A percentile compares a stretch with the other conserved stretches of the same genome.
phyloP scores from a whole-genome alignment of 2,113 vertebrate species.

The Proterorhinus semilunaris region DNA sequence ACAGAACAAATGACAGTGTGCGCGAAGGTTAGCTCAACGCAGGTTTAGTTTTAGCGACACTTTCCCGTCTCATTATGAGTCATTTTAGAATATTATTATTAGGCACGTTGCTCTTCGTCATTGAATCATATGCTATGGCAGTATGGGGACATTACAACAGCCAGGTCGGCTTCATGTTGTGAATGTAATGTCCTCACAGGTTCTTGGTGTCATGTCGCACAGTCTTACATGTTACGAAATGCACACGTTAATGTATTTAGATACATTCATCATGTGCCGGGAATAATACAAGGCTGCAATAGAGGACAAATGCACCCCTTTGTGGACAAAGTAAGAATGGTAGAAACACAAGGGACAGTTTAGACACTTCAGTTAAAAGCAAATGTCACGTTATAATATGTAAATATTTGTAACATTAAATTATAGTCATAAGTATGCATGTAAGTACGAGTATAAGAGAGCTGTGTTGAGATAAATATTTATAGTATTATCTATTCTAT shows the following conservation, averaged over 20 bases:
- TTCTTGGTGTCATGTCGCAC: constrained; percentile 2
- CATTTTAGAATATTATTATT: constrained; percentile 5
- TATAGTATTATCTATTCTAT: too few species aligned
- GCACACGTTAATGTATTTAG: not conserved
- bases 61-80: not conserved
- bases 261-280: not conserved
- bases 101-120: not conserved
- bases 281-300: constrained; percentile 24
- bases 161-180: not conserved
- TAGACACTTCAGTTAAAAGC: not conserved
- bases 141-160: constrained; percentile 4
- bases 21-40: constrained; percentile 26
- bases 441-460: too few species aligned
- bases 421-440: too few species aligned
- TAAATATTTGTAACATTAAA: not conserved
- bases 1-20: constrained; percentile 13
- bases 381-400: too few species aligned
- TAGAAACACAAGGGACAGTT: constrained; percentile 12
- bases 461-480: too few species aligned
- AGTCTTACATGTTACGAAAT: not conserved
- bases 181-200: constrained; percentile 1
- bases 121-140: constrained; percentile 1
- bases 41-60: constrained; percentile 16
- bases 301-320: constrained; percentile 67
- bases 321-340: constrained; percentile 68